These are phyloP conservation scores for Canis aureus DNA, from an alignment of 2,113 vertebrate species.

Conservation along the genomic window DNA sequence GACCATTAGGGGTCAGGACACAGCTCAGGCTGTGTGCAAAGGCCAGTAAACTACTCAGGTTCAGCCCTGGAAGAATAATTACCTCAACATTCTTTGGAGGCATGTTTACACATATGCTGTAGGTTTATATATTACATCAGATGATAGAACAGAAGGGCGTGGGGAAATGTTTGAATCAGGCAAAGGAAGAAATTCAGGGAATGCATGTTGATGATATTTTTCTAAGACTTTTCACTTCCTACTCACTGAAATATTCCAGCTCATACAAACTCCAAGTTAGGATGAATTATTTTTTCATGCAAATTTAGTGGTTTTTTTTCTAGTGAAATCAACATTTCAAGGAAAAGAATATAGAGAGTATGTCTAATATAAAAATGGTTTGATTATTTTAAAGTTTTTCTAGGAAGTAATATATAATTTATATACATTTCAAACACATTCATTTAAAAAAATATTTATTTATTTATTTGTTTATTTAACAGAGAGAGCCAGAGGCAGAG, in stretches of 20 bases:
- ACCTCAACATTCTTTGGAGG: neutral
- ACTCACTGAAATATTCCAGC: neutral
- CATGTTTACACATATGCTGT: neutral
- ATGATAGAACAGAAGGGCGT: neutral
- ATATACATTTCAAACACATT: neutral
- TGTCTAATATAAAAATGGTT: neutral
- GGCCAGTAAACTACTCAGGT: neutral
- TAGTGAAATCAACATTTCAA: conserved; percentile 32
- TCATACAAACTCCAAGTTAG: neutral
- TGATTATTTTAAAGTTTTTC: neutral
- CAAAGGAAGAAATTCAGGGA: neutral
- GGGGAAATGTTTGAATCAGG: neutral
- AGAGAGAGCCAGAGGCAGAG: no score
- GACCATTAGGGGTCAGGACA: neutral
- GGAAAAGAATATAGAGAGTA: neutral
- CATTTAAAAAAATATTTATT: no score
- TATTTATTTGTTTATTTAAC: no score
- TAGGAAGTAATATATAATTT: neutral
- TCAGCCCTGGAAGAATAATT: neutral
- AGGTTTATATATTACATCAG: neutral
- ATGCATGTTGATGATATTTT: neutral
- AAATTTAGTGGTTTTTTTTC: neutral
- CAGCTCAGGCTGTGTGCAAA: neutral
- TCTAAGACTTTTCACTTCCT: conserved; percentile 18
- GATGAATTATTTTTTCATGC: neutral